phyloP scores from a whole-genome alignment of 2,888 invertebrate species.

The Gymnosoma rotundatum region DNA sequence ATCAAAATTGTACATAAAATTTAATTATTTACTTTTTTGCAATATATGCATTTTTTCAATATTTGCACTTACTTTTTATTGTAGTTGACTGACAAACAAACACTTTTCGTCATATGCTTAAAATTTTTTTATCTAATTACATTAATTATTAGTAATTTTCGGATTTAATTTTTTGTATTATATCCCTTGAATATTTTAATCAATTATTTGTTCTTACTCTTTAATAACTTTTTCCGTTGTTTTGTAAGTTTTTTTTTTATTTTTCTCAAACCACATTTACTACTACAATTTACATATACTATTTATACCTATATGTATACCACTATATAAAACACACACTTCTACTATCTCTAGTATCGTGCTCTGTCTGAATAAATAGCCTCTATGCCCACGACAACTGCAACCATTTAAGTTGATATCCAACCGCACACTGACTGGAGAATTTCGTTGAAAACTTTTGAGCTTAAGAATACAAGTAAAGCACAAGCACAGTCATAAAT shows the following conservation, averaged over 20 bases:
- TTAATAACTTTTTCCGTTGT: constrained; percentile 33
- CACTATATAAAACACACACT: constrained; percentile 37
- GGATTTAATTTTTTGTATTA: constrained; percentile 31
- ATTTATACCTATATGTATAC: constrained; percentile 30
- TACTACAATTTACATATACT: constrained; percentile 57
- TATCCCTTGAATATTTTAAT: constrained; percentile 47
- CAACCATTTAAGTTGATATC: constrained; percentile 70
- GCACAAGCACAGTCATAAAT: neutral
- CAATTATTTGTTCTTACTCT: constrained; percentile 52
- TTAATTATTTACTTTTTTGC: constrained; percentile 12
- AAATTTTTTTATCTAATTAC: neutral
- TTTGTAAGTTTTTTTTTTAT: constrained; percentile 47
- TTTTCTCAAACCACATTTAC: constrained; percentile 51
- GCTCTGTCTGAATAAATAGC: constrained; percentile 57
- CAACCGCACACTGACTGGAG: constrained; percentile 70
- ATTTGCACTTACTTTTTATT: constrained; percentile 63
- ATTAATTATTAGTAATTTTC: neutral
- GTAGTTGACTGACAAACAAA: constrained; percentile 17
- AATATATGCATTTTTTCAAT: constrained; percentile 3
- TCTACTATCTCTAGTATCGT: constrained; percentile 62
- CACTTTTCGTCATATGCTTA: constrained; percentile 3
- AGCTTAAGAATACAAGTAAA: constrained; percentile 43
- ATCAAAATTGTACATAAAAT: constrained; percentile 43
- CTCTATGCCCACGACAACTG: constrained; percentile 50
- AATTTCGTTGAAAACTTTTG: constrained; percentile 54